Conservation (phyloP, 2,888 invertebrate genomes). For the Psylliodes chrysocephalus region DNA sequence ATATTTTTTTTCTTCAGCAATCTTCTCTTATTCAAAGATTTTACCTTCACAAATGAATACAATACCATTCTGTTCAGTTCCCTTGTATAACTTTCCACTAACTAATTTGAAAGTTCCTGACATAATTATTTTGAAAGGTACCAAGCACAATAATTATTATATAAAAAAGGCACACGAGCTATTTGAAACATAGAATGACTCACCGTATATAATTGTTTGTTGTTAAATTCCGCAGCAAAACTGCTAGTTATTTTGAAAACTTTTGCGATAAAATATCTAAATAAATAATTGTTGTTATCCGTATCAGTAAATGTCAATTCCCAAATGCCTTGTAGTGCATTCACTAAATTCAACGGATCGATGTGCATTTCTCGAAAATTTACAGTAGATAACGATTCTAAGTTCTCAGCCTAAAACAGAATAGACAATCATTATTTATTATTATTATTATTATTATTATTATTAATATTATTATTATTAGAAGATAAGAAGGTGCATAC, state of each 20-base stretch:
- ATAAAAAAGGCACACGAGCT: constrained; percentile 24
- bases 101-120: no score
- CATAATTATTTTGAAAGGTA: constrained; percentile 4
- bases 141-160: constrained; percentile 11
- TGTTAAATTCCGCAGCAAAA: constrained; percentile 36
- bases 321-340: constrained; percentile 33
- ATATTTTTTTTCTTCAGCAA: no score
- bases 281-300: constrained; percentile 46
- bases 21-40: no score
- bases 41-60: no score
- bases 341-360: constrained; percentile 27
- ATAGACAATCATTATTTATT: background rate
- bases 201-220: constrained; percentile 38
- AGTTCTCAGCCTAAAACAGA: constrained; percentile 36
- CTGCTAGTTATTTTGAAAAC: constrained; percentile 47
- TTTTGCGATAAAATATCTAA: constrained; percentile 46
- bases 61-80: no score
- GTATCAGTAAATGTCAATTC: constrained; percentile 31
- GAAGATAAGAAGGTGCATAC: no score
- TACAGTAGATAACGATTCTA: constrained; percentile 32
- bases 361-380: constrained; percentile 26
- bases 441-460: no score
- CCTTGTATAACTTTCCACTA: no score
- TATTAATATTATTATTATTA: no score
- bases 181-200: constrained; percentile 28